Base-by-base conservation (phyloP, 2,888 invertebrate genomes). In the Gastracanthus pulcherrimus region DNA sequence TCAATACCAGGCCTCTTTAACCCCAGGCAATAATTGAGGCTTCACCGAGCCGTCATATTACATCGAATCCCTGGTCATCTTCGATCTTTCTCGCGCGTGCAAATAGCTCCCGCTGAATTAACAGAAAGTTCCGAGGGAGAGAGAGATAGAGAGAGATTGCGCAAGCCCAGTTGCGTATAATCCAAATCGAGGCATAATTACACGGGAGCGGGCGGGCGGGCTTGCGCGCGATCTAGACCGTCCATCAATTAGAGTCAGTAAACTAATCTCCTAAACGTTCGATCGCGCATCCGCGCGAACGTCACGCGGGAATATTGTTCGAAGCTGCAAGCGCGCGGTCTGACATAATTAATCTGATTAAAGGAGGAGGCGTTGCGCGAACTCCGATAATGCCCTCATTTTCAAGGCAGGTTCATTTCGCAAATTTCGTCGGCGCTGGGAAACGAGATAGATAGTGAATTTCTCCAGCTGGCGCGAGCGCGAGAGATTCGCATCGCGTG, bases 241-340 rank as follows among this genome's bases (percentile, higher is more conserved):
- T 74, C 31, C 69, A 62, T 80, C 80, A 74, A 80, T 80, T 80
- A 80, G 80, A 67, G 67, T 60, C 80, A 34, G 60, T 74, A 74
- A 80, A 80, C 67, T 74, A 80, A 80, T 80, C 80, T 67, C 60
- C 60, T 29, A 55, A 79, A 67, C 67, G 66, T 58, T 58, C 41
- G 71, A 70, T 70, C 71, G 78, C 58, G 36, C 55, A 29, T 23
- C 7, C 60, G 51, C 64, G 34, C 16, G 6, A 13, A 26, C 45
- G 76, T 48, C 41, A 4, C 41, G 48, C n/a, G 45, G 55, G 70
- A 77, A 72, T 79, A 79, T 72, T 79, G 72, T 67, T 51, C 71
- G 31, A n/a, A 13, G 23, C 9, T 4, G 19, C n/a, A 19, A 48
- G 19, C 5, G n/a, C 0, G 34, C 55, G 38, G 13, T 31, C 70